Evolutionary conservation across 2,797 vertebrate species (phyloP), one percentile per base, ranked within the genome.

Genomic region (Esox lucius): DNA sequence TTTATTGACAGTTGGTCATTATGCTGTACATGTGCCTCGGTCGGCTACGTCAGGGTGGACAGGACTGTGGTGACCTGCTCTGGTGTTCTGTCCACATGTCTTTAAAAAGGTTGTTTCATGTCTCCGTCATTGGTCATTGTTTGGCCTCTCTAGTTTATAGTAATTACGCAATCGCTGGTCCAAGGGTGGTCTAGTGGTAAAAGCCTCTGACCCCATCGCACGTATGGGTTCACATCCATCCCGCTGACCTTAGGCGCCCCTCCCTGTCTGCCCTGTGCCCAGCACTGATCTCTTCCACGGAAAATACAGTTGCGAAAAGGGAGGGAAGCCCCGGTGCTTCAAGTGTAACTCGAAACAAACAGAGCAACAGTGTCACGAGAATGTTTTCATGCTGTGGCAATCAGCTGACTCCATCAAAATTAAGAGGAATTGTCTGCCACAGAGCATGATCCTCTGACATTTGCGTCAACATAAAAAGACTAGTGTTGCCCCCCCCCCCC

Each of bases 1-100:
- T 64, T 70, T 61, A 72, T 76, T 83, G 81, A 77, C 56, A 61
- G 56, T 80, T 35, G 68, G 81, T 19, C 11, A 16, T 68, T 3
- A 67, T 71, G 80, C 81, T 77, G 66, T 31, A 62, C 56, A 8
- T 24, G 33, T 5, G 33, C 5, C 33, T 33, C 33, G 33, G 33
- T 33, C 2, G 33, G 33, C 33, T 33, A 5, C 5, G 7, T 39
- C 35, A n/a, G 5, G 70, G 78, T 42, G 8, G 31, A 28, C 59
- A 15, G 35, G 46, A 74, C 72, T 71, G 62, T 31, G 22, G 66
- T 42, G 66, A 35, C 33, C 66, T 68, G 66, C 66, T 6, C 66
- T 39, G 35, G 35, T 42, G n/a, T 39, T 42, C 35, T n/a, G 39
- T 39, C 66, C 24, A 22, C 66, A 39, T 39, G 33, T 67, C 66